Evolutionary conservation across 2,113 vertebrate species (phyloP), one percentile per base, ranked within the genome.

Genomic region (Dicrurus megarhynchus): DNA sequence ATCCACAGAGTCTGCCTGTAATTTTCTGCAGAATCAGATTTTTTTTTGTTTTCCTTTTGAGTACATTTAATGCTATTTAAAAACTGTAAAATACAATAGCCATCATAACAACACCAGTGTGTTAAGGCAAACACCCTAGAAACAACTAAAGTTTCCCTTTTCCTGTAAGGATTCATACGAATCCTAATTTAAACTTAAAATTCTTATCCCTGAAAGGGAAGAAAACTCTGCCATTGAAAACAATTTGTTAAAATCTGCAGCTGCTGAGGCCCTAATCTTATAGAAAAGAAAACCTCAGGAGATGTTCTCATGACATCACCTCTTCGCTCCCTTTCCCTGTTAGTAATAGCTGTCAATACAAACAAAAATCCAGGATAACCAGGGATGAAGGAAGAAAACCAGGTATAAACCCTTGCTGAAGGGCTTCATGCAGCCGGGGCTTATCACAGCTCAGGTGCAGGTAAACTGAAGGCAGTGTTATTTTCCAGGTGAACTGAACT

Each of bases 21-120:
- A 94, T 96, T 94, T 96, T 96, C 92, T 92, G 92, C 86, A 94
- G 83, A 92, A 92, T 87, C 2, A 0, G 42, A 71, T 23, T 84
- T 90, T 86, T 90, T 86, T 67, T 69, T 65, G 20, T 56, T 85
- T 84, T 92, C 16, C 22, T 84, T 93, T 69, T 55, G 77, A 93
- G 30, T 52, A 52, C 18, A 47, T 81, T 70, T 77, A 78, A 24
- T 16, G 19, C 24, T 53, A 22, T 46, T 74, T 42, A n/a, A 87
- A 84, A 93, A 52, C 55, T 24, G 44, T 28, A 56, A 93, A 84
- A 41, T 47, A 53, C 17, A 78, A 44, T 10, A 74, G 5, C 19
- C 2, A 1, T 24, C 69, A 60, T 37, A 35, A 65, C 27, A 50
- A 19, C 23, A 56, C 10, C 57, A 23, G 7, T 24, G 24, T 59